Conservation (phyloP, 2,888 invertebrate genomes). For the Rhagium mordax region DNA sequence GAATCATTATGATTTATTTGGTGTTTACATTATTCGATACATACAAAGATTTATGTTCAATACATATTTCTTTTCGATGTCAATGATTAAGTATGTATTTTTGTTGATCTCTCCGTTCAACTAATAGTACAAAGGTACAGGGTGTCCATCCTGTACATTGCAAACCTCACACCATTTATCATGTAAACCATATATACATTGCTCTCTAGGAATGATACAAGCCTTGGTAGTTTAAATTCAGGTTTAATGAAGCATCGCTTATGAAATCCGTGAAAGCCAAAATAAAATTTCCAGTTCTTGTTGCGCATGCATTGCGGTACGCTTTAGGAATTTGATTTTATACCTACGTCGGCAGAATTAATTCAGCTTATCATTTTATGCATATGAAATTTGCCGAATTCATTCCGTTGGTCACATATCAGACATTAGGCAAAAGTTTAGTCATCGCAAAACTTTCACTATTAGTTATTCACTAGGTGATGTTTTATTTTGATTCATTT, state of each 20-base stretch:
- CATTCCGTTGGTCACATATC: not conserved
- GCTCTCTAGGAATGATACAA: not conserved
- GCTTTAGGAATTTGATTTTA: slow-evolving; percentile 35
- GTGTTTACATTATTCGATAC: too few relatives aligned
- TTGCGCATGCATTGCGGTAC: slow-evolving; percentile 35
- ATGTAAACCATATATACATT: too few relatives aligned
- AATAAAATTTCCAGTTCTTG: slow-evolving; percentile 44
- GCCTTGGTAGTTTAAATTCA: slow-evolving; percentile 30
- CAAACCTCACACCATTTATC: too few relatives aligned
- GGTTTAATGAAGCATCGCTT: slow-evolving; percentile 38
- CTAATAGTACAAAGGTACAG: too few relatives aligned
- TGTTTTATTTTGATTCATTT: too few relatives aligned
- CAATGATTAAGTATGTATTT: too few relatives aligned
- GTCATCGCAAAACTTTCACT: not conserved
- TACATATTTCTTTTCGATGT: too few relatives aligned
- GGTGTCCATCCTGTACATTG: too few relatives aligned
- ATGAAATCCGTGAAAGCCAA: slow-evolving; percentile 46
- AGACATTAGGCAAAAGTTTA: not conserved
- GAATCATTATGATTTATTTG: too few relatives aligned
- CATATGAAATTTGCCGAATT: not conserved
- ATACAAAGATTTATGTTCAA: too few relatives aligned
- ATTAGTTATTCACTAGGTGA: too few relatives aligned
- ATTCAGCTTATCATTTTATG: not conserved
- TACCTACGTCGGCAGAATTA: not conserved
- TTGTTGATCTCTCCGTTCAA: too few relatives aligned